phyloP scores from a whole-genome alignment of 1,140 invertebrate species.

The Berghia stephanieae region DNA sequence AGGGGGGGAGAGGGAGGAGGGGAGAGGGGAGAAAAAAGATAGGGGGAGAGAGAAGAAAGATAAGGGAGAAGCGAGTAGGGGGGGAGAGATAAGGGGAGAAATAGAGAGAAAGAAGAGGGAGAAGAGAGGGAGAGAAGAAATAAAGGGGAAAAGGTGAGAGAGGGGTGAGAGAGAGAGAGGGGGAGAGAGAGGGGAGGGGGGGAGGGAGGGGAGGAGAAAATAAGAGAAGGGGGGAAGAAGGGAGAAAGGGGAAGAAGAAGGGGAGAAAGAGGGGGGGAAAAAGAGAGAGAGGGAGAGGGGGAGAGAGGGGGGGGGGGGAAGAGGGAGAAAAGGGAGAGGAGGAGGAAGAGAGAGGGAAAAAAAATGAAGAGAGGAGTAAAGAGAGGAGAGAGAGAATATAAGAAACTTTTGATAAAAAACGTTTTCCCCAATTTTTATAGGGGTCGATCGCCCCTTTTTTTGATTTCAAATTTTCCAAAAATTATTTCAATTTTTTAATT shows the following conservation, averaged over 20 bases:
- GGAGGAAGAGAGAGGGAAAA: background rate
- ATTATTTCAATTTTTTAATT: too few species aligned
- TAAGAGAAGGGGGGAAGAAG: background rate
- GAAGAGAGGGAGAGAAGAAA: background rate
- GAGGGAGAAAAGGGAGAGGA: background rate
- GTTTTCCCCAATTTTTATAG: too few species aligned
- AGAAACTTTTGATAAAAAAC: background rate
- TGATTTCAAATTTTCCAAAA: too few species aligned
- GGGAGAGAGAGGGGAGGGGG: background rate
- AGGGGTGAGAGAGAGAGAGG: background rate
- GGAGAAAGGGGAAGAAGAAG: background rate
- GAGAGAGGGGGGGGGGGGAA: background rate
- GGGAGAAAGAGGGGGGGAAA: background rate
- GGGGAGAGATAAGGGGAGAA: background rate
- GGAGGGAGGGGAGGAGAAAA: background rate
- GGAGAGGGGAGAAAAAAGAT: background rate
- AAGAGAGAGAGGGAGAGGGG: background rate
- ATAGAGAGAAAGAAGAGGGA: background rate
- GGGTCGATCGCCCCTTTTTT: too few species aligned
- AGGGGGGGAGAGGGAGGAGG: background rate
- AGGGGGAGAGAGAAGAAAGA: background rate
- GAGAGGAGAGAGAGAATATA: background rate
- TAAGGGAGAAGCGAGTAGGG: background rate
- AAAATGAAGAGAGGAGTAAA: background rate
- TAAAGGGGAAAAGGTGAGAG: background rate